Base-by-base conservation (phyloP, 2,113 vertebrate genomes). In the Gallinago paraguaiae region DNA sequence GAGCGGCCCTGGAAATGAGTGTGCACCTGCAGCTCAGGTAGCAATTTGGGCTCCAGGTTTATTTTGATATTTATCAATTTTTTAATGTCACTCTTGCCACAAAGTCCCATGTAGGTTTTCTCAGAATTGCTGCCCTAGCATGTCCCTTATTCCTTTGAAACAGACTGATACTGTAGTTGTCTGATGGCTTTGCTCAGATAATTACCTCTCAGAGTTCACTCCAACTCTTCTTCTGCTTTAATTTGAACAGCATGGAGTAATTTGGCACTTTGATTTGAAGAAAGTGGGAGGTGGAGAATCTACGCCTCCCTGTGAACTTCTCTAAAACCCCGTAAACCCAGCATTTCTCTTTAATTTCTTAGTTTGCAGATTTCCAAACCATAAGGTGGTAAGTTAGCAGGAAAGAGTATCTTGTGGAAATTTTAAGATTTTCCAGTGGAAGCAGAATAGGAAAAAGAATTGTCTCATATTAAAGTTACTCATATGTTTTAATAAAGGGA, bases 191-290 rank as follows among this genome's bases (percentile, higher is more conserved):
- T 77, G 20, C 54, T 68, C 86, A 83, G 37, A 67, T 69, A 93
- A 69, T 83, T 86, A 77, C 30, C 92, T 31, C 20, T 90, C 50
- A 53, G 35, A 12, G 33, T 70, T 88, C 63, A 88, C 50, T 80
- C 12, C 68, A 77, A 6, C 39, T 72, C 41, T 77, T 84, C 57
- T 68, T 41, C 6, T 78, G 25, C 35, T 64, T 77, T 84, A 78
- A 86, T 89, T 78, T 89, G 77, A 84, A 70, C 17, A 86, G 83
- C 86, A 94, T n/a, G 24, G 68, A 74, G 64, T 77, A 69, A 96
- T 91, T 86, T 84, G 51, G 69, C 43, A n/a, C 61, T 87, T 92
- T 57, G 56, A 82, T 91, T 92, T 75, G 35, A 82, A 85, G 81
- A 82, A 60, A 63, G 81, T 60, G 31, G 77, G 72, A 87, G 51